phyloP scores from a whole-genome alignment of 2,113 vertebrate species.

The zebrafish (Danio rerio) region DNA sequence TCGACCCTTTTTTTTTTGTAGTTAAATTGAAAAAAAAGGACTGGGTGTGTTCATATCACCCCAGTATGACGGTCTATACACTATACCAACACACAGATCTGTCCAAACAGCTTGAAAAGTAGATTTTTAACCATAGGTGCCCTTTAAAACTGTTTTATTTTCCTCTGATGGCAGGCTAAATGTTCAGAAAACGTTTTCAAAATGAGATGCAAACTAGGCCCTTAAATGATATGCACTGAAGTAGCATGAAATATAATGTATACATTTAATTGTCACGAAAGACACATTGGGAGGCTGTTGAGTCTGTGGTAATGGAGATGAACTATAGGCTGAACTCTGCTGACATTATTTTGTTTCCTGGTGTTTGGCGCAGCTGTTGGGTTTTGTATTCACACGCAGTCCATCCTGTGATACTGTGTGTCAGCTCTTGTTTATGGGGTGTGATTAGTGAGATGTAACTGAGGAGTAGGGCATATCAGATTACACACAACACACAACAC shows the following conservation, averaged over 20 bases:
- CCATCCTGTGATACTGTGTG: slow-evolving; percentile 23
- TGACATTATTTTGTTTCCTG: neutral
- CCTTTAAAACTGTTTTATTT: too few species aligned
- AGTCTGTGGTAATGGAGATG: neutral
- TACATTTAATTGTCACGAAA: neutral
- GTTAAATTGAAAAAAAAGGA: too few species aligned
- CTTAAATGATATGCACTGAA: neutral
- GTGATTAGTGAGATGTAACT: slow-evolving; percentile 10
- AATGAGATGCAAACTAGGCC: too few species aligned
- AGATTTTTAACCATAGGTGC: too few species aligned
- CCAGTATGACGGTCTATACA: too few species aligned
- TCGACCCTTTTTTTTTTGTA: too few species aligned
- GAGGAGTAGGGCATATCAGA: neutral
- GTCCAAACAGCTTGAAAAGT: too few species aligned
- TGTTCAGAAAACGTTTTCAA: too few species aligned
- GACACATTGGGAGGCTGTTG: neutral
- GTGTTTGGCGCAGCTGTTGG: neutral
- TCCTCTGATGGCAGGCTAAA: too few species aligned
- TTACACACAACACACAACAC: slow-evolving; percentile 46
- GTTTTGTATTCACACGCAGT: neutral
- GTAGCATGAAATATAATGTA: neutral
- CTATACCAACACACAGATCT: too few species aligned
- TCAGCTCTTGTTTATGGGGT: slow-evolving; percentile 25
- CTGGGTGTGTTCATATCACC: too few species aligned
- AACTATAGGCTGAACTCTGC: neutral